Conservation (phyloP, 2,888 invertebrate genomes). For the Trachelus stipa region DNA sequence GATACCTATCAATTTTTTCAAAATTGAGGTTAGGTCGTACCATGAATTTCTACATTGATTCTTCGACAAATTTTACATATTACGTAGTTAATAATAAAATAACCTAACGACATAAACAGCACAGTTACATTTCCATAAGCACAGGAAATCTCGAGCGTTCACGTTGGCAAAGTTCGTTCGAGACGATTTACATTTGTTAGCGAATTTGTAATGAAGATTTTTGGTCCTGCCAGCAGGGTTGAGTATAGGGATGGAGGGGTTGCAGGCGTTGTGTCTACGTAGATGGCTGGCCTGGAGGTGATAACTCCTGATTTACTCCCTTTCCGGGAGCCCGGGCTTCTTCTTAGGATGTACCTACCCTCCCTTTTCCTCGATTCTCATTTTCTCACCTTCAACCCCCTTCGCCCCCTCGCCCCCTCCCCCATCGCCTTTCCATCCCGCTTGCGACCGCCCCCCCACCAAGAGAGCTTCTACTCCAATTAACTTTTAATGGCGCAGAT, state of each 20-base stretch:
- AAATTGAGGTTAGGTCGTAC: too few species aligned
- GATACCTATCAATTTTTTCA: too few species aligned
- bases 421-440: neutral
- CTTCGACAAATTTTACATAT: too few species aligned
- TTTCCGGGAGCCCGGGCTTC: constrained; percentile 24
- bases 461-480: constrained; percentile 56
- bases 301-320: constrained; percentile 59
- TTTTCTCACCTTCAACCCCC: constrained; percentile 37
- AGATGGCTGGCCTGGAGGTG: constrained; percentile 52
- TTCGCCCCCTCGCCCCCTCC: constrained; percentile 28
- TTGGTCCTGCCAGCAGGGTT: constrained; percentile 32
- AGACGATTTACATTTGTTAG: constrained; percentile 57
- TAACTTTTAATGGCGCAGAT: constrained; percentile 60
- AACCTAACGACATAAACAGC: neutral
- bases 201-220: constrained; percentile 56
- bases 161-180: constrained; percentile 19
- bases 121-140: neutral
- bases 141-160: neutral
- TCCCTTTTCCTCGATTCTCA: constrained; percentile 34
- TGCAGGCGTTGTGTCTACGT: constrained; percentile 6
- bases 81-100: neutral
- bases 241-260: neutral
- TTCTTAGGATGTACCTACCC: constrained; percentile 15
- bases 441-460: constrained; percentile 26
- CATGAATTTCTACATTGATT: too few species aligned